Evolutionary conservation across 2,797 vertebrate species (phyloP).

Genomic region (Manis pentadactyla): DNA sequence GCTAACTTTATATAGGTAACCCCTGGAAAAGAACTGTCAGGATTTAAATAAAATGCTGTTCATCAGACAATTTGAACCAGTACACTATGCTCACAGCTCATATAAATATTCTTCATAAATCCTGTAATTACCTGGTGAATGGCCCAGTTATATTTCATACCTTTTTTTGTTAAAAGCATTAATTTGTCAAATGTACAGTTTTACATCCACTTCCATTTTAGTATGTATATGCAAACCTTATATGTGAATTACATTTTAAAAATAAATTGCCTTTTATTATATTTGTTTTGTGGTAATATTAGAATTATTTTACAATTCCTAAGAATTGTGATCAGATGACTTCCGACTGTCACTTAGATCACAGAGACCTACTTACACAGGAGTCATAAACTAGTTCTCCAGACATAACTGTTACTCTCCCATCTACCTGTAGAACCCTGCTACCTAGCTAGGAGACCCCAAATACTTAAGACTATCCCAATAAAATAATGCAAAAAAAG

Average conservation of each 20-base stretch:
- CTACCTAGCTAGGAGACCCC: neutral
- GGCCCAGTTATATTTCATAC: neutral
- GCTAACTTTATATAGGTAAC: neutral
- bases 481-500: neutral
- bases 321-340: neutral
- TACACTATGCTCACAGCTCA: neutral
- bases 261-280: constrained; percentile 1
- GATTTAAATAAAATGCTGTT: constrained; percentile 13
- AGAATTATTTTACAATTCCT: constrained; percentile 12
- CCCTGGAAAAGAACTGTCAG: neutral
- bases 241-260: neutral
- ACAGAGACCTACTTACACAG: neutral
- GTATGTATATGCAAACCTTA: neutral
- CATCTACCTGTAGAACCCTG: neutral
- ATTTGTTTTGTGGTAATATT: neutral
- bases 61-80: neutral
- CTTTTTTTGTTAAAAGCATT: neutral
- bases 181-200: constrained; percentile 21
- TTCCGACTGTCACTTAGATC: neutral
- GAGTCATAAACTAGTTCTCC: neutral
- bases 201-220: neutral
- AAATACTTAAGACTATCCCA: neutral
- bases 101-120: neutral
- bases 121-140: neutral
- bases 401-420: neutral